A percentile compares a stretch with the other conserved stretches of the same genome.
Conservation (phyloP, 1,140 invertebrate species). For the Lysiphlebus fabarum region DNA sequence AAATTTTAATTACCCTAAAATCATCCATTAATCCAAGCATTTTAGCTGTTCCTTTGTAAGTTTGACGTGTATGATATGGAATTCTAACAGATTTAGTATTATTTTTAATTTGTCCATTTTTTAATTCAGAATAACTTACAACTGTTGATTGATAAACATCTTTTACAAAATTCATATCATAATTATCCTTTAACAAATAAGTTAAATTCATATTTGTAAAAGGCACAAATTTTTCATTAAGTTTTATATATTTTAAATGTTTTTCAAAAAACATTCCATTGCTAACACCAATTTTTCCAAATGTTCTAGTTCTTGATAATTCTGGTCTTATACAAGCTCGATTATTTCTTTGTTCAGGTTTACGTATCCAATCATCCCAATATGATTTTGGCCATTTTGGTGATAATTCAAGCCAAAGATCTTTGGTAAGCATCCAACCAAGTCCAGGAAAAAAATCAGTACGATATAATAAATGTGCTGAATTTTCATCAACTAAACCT, state of each 20-base stretch:
- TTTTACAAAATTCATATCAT: slow-evolving; percentile 78
- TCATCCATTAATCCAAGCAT: slow-evolving; percentile 94
- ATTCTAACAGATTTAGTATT: slow-evolving; percentile 69
- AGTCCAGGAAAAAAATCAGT: slow-evolving; percentile 99
- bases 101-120: slow-evolving; percentile 53
- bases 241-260: slow-evolving; percentile 92
- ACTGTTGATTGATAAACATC: slow-evolving; percentile 76
- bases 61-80: slow-evolving; percentile 76
- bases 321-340: slow-evolving; percentile 95
- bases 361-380: slow-evolving; percentile 99
- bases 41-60: slow-evolving; percentile 82
- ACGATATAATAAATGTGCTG: slow-evolving; percentile 76
- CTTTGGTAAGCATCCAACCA: slow-evolving; percentile 91
- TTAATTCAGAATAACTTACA: slow-evolving; percentile 70
- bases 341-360: slow-evolving; percentile 85
- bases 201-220: slow-evolving; percentile 88
- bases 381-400: slow-evolving; percentile 90
- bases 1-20: slow-evolving; percentile 71
- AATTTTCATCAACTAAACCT: slow-evolving; percentile 72
- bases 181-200: slow-evolving; percentile 90
- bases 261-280: slow-evolving; percentile 95
- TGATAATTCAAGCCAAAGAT: slow-evolving; percentile 82
- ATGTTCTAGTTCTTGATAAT: slow-evolving; percentile 89
- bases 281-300: slow-evolving; percentile 88
- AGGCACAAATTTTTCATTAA: slow-evolving; percentile 85